Percentiles rank a stretch among this genome's conserved stretches.
Evolutionary conservation across 1,140 invertebrate genomes (phyloP).

Genomic region (Drosophila asahinai): DNA sequence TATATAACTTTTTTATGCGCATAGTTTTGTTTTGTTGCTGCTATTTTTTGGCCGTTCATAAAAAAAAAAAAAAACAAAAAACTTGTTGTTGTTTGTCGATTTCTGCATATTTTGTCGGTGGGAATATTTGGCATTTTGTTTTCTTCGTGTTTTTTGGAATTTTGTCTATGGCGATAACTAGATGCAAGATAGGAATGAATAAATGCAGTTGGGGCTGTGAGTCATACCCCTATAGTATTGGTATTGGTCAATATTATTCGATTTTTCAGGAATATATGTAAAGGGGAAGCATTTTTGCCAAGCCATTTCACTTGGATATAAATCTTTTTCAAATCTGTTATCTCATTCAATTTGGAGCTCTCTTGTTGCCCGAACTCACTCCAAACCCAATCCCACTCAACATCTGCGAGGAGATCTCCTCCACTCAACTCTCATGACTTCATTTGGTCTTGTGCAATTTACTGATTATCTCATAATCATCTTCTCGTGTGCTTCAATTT

Average conservation of each 20-base stretch:
- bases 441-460: slow-evolving; percentile 67
- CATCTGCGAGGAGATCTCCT: slow-evolving; percentile 4
- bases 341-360: slow-evolving; percentile 45
- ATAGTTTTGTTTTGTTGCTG: slow-evolving; percentile 64
- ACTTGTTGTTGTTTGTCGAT: slow-evolving; percentile 49
- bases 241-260: slow-evolving; percentile 15
- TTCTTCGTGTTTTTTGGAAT: slow-evolving; percentile 57
- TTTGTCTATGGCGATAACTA: slow-evolving; percentile 55
- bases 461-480: slow-evolving; percentile 79
- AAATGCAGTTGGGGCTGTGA: slow-evolving; percentile 40
- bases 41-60: slow-evolving; percentile 35
- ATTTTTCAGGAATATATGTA: slow-evolving; percentile 1
- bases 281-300: slow-evolving; percentile 12
- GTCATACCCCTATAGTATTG: slow-evolving; percentile 16
- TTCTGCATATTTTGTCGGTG: slow-evolving; percentile 69
- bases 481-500: slow-evolving; percentile 63
- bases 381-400: slow-evolving; percentile 1
- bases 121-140: slow-evolving; percentile 73
- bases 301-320: slow-evolving; percentile 24
- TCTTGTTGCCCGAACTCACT: background rate
- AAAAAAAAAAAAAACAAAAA: slow-evolving; percentile 1
- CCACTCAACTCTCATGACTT: slow-evolving; percentile 45
- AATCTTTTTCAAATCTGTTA: slow-evolving; percentile 38
- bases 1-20: slow-evolving; percentile 78
- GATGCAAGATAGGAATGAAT: slow-evolving; percentile 41